Evolutionary conservation across 2,797 vertebrate species (phyloP), one percentile per base, ranked within the genome.

Genomic region (Tangara arthus): DNA sequence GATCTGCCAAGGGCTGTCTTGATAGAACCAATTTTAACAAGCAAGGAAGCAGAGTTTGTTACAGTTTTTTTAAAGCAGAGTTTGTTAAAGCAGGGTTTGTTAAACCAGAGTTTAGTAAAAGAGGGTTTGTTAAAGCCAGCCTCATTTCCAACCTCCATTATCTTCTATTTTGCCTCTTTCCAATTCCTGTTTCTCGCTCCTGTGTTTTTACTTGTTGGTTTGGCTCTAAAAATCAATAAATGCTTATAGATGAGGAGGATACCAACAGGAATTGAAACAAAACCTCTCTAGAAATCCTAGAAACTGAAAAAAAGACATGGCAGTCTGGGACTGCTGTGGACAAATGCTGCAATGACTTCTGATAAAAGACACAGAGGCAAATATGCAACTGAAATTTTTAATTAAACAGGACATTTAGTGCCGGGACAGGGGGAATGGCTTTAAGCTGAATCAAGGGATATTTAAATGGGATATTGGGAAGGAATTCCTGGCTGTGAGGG

Each of bases 91-190:
- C 97, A 97, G 96, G 78, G 95, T 97, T 92, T 97, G 97, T 91
- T 98, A 98, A 98, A 98, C 97, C 98, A 98, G 98, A 6, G 15
- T 9, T 73, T 24, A 4, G 11, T 49, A 20, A 97, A 97, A 90
- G 97, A 97, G 96, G 78, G 95, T 97, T 92, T 96, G 97, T 91
- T 98, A 98, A 98, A 98, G 98, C 98, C 98, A 96, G 30, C 32
- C 60, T 56, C 28, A 96, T 89, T 82, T 94, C 69, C 64, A 53
- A 0, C 27, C 22, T 35, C 68, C 55, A 24, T 92, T 70, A 44
- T 35, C 52, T 76, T 93, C 44, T 28, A n/a, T 72, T 89, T 83
- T 82, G 44, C 66, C 15, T 88, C 69, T 63, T 34, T 56, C 32
- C 55, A 65, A 44, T 76, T 61, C 39, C 47, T 57, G 2, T 77